phyloP scores from a whole-genome alignment of 2,113 vertebrate genomes.

The Dipodomys spectabilis region DNA sequence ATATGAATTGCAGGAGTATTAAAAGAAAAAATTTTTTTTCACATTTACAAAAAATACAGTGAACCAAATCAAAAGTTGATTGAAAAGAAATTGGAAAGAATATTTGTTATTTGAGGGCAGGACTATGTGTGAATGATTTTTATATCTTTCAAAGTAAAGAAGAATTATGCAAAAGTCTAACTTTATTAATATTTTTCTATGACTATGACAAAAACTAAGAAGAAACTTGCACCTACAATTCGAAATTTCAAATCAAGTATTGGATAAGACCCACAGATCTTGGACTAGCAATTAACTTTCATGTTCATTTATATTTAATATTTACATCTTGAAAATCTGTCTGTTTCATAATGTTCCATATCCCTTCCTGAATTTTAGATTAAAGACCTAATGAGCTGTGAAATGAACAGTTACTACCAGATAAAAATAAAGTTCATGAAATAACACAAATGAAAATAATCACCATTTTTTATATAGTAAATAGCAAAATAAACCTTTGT shows the following conservation, averaged over 20 bases:
- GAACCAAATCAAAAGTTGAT: neutral
- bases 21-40: conserved; percentile 43
- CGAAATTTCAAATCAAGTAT: neutral
- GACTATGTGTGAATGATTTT: neutral
- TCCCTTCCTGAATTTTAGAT: conserved; percentile 6
- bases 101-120: neutral
- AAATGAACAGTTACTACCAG: neutral
- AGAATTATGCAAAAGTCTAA: neutral
- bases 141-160: neutral
- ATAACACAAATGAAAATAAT: conserved; percentile 9
- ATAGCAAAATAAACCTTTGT: neutral
- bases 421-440: conserved; percentile 29
- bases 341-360: neutral
- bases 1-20: neutral
- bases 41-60: neutral
- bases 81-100: neutral
- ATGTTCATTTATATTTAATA: neutral
- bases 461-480: neutral
- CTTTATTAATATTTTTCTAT: neutral
- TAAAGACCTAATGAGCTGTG: conserved; percentile 31
- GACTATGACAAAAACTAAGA: neutral
- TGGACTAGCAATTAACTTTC: conserved; percentile 25
- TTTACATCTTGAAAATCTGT: neutral
- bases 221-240: neutral
- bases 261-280: neutral